Base-by-base conservation (phyloP, 2,797 vertebrate species). In the Momotus momota region DNA sequence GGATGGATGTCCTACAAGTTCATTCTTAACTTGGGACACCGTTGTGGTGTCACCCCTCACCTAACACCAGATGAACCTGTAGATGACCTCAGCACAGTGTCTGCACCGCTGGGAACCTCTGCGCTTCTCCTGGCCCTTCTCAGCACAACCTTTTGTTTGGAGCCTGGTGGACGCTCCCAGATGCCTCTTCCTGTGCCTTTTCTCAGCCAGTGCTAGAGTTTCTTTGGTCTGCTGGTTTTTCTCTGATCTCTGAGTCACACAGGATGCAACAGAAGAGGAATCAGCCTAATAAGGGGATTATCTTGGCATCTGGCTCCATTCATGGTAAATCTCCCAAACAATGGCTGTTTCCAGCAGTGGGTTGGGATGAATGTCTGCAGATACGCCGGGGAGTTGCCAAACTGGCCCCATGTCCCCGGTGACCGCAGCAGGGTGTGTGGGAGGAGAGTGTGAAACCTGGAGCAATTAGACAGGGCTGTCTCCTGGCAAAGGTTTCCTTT, bases 261-360 rank as follows among this genome's bases (percentile, higher is more conserved):
- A 54, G 94, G 60, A 90, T 74, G 89, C 81, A 60, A 35, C 12
- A 90, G 23, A 29, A 49, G 91, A 91, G 71, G 52, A 52, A 65
- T 83, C 57, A 74, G 73, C 64, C 70, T 90, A 79, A 90, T n/a
- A 26, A 51, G 69, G 88, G 93, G 95, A 94, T 95, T 95, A 94
- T 78, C 46, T 40, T 13, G 88, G 89, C 83, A 70, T 92, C 91
- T 88, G 81, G 46, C 77, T 93, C 60, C 79, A 5, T 86, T 95
- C 85, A 25, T 13, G 57, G 89, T 1, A 22, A 71, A 92, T 64
- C 94, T 73, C 52, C 14, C 33, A 49, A 64, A 90, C 84, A 90
- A 52, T 55, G 51, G 72, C 16, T 46, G 17, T 60, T 93, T 58
- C 82, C 90, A 82, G 87, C 88, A 35, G 48, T 20, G 75, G 60